These are phyloP conservation scores for Lamprotornis superbus DNA, from an alignment of 2,113 vertebrate species.

Conservation along the genomic window DNA sequence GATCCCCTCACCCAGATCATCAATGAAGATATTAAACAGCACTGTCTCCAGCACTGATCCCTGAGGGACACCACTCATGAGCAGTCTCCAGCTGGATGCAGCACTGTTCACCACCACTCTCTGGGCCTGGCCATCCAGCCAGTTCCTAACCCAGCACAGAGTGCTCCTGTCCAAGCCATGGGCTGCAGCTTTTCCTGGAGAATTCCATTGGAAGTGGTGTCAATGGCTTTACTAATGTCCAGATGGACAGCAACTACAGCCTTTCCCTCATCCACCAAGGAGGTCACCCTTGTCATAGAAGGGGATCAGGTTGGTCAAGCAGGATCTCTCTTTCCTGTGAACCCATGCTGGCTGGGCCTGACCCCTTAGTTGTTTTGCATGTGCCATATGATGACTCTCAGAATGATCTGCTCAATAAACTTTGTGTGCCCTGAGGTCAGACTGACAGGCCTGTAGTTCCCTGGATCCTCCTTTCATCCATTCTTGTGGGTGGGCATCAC, in stretches of 20 bases:
- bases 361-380: not conserved
- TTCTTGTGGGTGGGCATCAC: not conserved
- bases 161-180: not conserved
- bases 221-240: not conserved
- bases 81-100: not conserved
- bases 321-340: not conserved
- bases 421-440: not conserved
- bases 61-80: not conserved
- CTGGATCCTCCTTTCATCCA: not conserved
- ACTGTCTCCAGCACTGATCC: not conserved
- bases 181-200: not conserved
- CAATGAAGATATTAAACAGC: not conserved
- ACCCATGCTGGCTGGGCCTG: not conserved
- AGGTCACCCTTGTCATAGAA: not conserved
- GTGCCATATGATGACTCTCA: not conserved
- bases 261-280: not conserved
- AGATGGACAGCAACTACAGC: not conserved
- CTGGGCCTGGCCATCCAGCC: rapidly evolving
- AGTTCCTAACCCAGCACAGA: not conserved
- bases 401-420: not conserved
- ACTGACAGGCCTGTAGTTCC: not conserved
- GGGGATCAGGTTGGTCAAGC: not conserved
- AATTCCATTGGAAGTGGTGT: not conserved
- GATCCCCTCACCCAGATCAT: not conserved
- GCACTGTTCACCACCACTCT: no score